Evolutionary conservation across 2,797 vertebrate genomes (phyloP), one percentile per base, ranked within the genome.

Genomic region (Lycodopsis pacificus): DNA sequence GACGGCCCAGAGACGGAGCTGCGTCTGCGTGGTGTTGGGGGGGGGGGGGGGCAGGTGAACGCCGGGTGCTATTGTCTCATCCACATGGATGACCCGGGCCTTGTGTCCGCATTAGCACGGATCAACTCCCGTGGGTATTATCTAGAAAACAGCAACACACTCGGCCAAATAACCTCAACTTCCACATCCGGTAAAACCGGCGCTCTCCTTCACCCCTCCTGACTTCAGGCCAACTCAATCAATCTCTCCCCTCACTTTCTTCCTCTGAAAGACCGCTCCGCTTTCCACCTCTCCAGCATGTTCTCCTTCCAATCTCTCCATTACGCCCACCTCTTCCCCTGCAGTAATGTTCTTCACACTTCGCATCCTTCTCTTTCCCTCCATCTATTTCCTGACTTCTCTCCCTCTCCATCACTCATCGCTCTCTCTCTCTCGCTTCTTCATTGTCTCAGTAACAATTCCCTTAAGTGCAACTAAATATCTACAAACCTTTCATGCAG

Each of bases 71-170:
- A 78, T 93, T 92, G 91, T 94, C 89, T 93, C 80, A 49, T 93
- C 90, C 93, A 93, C 91, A 91, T 79, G 84, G 89, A 84, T 90
- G 88, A 92, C 87, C 91, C 49, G 74, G 48, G 84, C 73, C 86
- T 61, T 34, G 81, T 85, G 92, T 92, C 88, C 82, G 84, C 85
- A 84, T 94, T 90, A 91, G 82, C 89, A 85, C 76, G 87, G 90
- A 88, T 92, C 92, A 88, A 76, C 87, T 88, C 91, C 82, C 71
- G 20, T 27, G 81, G 81, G 86, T 63, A 79, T 90, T 77, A 69
- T 86, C 87, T 87, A 51, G 65, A 71, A 89, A 84, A 54, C 86
- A 83, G 85, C 81, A 73, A 73, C 87, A 81, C 78, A 81, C 77
- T 81, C 7, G n/a, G 56, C 64, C 79, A 83, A 88, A 90, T 79